phyloP scores from a whole-genome alignment of 1,140 invertebrate species.

The Achroia grisella region DNA sequence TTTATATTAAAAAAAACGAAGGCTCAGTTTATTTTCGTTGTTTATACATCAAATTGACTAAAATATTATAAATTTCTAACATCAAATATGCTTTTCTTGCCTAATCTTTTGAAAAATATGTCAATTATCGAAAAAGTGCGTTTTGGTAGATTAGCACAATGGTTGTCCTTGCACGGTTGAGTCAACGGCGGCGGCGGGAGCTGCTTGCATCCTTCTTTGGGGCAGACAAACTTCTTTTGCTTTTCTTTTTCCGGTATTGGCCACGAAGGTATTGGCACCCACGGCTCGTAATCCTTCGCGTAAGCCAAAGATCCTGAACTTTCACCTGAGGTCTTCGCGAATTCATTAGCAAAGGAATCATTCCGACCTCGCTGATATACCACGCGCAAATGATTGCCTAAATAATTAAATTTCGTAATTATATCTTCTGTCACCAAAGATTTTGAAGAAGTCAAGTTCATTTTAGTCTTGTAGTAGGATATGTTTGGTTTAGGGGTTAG shows the following conservation, averaged over 20 bases:
- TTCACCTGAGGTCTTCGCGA: too few relatives aligned
- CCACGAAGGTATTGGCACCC: conserved; percentile 49
- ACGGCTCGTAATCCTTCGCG: conserved; percentile 34
- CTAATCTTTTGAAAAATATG: background rate
- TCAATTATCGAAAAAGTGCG: background rate
- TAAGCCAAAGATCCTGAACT: background rate
- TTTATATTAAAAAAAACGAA: background rate
- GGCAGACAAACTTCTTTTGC: conserved; percentile 23
- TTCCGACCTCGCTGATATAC: too few relatives aligned
- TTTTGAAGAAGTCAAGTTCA: too few relatives aligned
- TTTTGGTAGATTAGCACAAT: conserved; percentile 18
- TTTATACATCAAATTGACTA: background rate
- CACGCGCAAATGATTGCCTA: too few relatives aligned
- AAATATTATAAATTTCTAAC: background rate
- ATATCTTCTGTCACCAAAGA: too few relatives aligned
- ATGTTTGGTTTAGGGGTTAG: background rate
- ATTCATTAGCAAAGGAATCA: too few relatives aligned
- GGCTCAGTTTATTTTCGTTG: conserved; percentile 4
- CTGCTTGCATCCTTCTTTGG: conserved; percentile 34
- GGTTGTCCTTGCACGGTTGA: conserved; percentile 12
- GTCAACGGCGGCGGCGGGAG: conserved; percentile 13
- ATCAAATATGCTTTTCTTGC: background rate
- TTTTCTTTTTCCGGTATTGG: conserved; percentile 22
- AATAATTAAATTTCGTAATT: too few relatives aligned
- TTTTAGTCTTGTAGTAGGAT: background rate